Evolutionary conservation across 2,113 vertebrate genomes (phyloP), one percentile per base, ranked within the genome.

Genomic region (Addax nasomaculatus): DNA sequence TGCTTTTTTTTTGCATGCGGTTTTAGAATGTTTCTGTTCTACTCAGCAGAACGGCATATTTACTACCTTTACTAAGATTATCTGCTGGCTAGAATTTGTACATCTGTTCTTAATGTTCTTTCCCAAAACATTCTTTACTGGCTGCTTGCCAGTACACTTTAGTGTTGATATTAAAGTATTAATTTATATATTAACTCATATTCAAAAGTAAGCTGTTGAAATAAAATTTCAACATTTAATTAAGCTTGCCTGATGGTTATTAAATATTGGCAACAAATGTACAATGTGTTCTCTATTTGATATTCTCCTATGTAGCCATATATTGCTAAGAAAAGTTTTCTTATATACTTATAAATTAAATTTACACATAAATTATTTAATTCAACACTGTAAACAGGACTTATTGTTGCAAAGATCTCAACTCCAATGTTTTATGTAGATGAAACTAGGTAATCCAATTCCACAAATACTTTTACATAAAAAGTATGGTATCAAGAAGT

Each of bases 61-160:
- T 89, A 89, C 67, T 76, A 93, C 30, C 67, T 93, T 93, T 36
- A 84, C 21, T 57, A 93, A 88, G 51, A 97, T 85, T 76, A 97
- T 86, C 23, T 94, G 53, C 76, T 94, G 79, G 80, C 51, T 92
- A 70, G 43, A 93, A 92, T 87, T 87, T 95, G 57, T 87, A 84
- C 79, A 92, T 93, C 89, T 97, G 95, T 95, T 92, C 83, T 58
- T 95, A 95, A 96, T 83, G 85, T 96, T 94, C 97, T 84, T 94
- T 89, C 39, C 30, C 30, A 91, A 96, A 97, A 88, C 83, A 97
- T 81, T 93, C 91, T 60, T 90, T 87, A 64, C 76, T 88, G 53
- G 47, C 47, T 95, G 78, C 53, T 89, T 95, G 83, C 64, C 96
- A 97, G 58, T 84, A 87, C 6, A 96, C 49, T 92, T 88, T 90